Evolutionary conservation across 2,888 invertebrate species (phyloP).

Genomic region (Caenorhabditis imperialis): DNA sequence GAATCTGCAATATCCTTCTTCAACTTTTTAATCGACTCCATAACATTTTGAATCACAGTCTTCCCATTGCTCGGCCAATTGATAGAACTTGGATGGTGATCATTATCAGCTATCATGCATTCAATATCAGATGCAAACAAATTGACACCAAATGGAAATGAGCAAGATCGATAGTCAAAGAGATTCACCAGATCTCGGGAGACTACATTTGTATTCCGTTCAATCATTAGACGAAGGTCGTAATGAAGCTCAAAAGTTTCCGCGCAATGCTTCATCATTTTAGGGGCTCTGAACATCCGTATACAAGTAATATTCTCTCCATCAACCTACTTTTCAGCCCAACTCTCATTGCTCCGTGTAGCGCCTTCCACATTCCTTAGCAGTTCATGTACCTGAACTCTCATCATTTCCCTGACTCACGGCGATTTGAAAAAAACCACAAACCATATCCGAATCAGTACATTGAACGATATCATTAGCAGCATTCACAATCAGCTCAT

Average conservation of each 20-base stretch:
- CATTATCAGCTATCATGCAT: slow-evolving; percentile 39
- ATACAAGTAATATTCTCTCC: background rate
- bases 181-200: slow-evolving; percentile 47
- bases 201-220: slow-evolving; percentile 48
- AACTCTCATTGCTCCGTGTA: slow-evolving; percentile 28
- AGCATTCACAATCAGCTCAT: slow-evolving; percentile 58
- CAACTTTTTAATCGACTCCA: slow-evolving; percentile 48
- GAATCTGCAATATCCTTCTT: slow-evolving; percentile 52
- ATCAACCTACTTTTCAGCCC: slow-evolving; percentile 28
- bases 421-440: too few relatives aligned
- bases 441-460: slow-evolving; percentile 52
- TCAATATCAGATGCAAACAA: slow-evolving; percentile 53
- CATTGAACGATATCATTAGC: slow-evolving; percentile 58
- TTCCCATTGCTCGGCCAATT: slow-evolving; percentile 49
- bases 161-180: slow-evolving; percentile 57
- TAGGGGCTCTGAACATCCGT: slow-evolving; percentile 20
- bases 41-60: slow-evolving; percentile 57
- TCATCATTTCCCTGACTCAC: too few relatives aligned
- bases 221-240: slow-evolving; percentile 41
- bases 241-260: slow-evolving; percentile 56
- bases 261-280: slow-evolving; percentile 52
- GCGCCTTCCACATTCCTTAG: slow-evolving; percentile 29
- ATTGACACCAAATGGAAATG: slow-evolving; percentile 54
- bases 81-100: slow-evolving; percentile 36
- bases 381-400: slow-evolving; percentile 40